A percentile compares a stretch with the other conserved stretches of the same genome.
Evolutionary conservation across 2,888 invertebrate genomes (phyloP).

Genomic region (Drosophila mulleri): DNA sequence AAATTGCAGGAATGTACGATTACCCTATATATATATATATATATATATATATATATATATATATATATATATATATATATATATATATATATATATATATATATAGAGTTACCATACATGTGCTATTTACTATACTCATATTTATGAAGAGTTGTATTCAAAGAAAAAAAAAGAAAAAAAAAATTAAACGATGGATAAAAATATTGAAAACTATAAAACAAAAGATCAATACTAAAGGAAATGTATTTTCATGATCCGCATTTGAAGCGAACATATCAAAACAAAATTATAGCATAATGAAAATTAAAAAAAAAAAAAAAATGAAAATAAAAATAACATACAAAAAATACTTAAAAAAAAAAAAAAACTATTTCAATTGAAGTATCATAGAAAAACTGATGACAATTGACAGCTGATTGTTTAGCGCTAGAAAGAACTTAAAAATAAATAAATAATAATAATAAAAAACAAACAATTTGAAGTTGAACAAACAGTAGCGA

Average conservation of each 20-base stretch:
- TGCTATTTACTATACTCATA: conserved; percentile 66
- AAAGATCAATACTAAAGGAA: conserved; percentile 53
- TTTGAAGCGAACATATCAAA: conserved; percentile 77
- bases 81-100: conserved; percentile 5
- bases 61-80: too few species aligned
- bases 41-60: conserved; percentile 30
- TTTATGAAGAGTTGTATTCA: conserved; percentile 64
- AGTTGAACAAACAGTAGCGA: conserved; percentile 38
- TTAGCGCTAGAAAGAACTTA: conserved; percentile 26
- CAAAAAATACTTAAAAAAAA: neutral
- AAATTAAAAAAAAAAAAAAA: conserved; percentile 9
- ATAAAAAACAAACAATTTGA: conserved; percentile 25
- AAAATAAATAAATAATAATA: neutral
- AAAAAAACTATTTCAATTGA: conserved; percentile 26
- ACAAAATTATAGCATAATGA: conserved; percentile 38
- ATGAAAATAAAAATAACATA: neutral
- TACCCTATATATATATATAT: conserved; percentile 49
- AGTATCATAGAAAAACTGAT: conserved; percentile 41
- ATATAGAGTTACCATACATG: conserved; percentile 46
- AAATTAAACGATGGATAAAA: neutral
- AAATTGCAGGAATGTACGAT: conserved; percentile 28
- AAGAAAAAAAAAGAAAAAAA: conserved; percentile 1
- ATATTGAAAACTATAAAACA: neutral
- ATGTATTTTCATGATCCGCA: conserved; percentile 75
- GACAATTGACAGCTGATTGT: conserved; percentile 50